These are phyloP conservation scores for Sinosuthora webbiana DNA, from an alignment of 2,113 vertebrate species.

Conservation along the genomic window DNA sequence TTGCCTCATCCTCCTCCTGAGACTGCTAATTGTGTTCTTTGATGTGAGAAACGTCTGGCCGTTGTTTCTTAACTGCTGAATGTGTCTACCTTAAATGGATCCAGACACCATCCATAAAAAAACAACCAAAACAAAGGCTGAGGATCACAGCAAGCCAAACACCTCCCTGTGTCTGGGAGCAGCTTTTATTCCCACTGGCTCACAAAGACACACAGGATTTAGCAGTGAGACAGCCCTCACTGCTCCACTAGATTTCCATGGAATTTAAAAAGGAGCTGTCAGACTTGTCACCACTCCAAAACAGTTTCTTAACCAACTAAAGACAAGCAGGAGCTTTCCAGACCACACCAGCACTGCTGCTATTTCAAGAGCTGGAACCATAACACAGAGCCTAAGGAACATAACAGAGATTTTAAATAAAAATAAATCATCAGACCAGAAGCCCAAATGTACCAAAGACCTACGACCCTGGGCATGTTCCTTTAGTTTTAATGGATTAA, in stretches of 20 bases:
- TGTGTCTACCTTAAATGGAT: accelerated
- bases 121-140: background rate
- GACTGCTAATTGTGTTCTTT: background rate
- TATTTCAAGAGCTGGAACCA: background rate
- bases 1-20: background rate
- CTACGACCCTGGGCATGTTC: accelerated
- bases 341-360: background rate
- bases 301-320: background rate
- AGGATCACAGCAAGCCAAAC: background rate
- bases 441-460: background rate
- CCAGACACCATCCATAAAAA: background rate
- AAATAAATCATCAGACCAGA: background rate
- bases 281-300: background rate
- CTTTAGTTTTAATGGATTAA: background rate
- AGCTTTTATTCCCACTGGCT: background rate
- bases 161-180: background rate
- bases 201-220: background rate
- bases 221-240: background rate
- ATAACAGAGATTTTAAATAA: background rate
- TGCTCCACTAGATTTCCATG: background rate
- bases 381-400: background rate
- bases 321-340: background rate
- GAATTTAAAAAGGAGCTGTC: background rate
- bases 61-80: background rate
- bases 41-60: background rate